These are phyloP conservation scores for Champsocephalus esox DNA, from an alignment of 2,797 vertebrate genomes.

Conservation along the genomic window DNA sequence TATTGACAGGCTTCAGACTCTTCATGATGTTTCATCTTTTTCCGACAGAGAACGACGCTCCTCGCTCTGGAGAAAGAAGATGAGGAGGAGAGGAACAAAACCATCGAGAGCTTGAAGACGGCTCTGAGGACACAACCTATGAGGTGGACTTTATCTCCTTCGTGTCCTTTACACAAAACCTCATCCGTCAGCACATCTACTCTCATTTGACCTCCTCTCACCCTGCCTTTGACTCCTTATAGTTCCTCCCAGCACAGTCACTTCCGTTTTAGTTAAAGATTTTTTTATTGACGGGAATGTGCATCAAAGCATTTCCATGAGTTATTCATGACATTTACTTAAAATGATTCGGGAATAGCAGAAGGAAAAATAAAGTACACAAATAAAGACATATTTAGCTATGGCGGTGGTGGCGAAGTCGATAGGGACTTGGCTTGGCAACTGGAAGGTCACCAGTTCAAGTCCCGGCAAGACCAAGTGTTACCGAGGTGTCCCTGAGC, in stretches of 20 bases:
- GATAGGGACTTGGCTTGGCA: too few species aligned
- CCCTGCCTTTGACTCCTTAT: constrained; percentile 21
- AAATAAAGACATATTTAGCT: neutral
- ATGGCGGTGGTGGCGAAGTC: too few species aligned
- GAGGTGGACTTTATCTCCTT: constrained; percentile 83
- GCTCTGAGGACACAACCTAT: constrained; percentile 98
- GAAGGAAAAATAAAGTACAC: neutral
- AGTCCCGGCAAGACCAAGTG: too few species aligned
- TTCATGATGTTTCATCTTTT: constrained; percentile 34
- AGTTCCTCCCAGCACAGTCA: constrained; percentile 18
- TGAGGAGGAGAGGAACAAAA: constrained; percentile 98
- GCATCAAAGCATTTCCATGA: constrained; percentile 28
- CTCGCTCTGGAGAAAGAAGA: constrained; percentile 97
- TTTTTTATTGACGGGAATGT: constrained; percentile 6
- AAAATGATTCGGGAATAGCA: constrained; percentile 3
- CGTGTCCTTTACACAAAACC: constrained; percentile 17
- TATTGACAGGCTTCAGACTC: neutral
- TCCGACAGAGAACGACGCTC: constrained; percentile 92
- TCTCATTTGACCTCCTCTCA: constrained; percentile 25
- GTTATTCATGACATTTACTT: constrained; percentile 1
- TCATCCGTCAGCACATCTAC: constrained; percentile 29
- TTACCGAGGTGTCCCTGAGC: too few species aligned
- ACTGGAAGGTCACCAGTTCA: too few species aligned
- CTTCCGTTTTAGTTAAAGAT: neutral
- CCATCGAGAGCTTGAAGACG: constrained; percentile 97